These are phyloP conservation scores for Chloroclysta siterata DNA, from an alignment of 2,888 invertebrate genomes.

Conservation along the genomic window DNA sequence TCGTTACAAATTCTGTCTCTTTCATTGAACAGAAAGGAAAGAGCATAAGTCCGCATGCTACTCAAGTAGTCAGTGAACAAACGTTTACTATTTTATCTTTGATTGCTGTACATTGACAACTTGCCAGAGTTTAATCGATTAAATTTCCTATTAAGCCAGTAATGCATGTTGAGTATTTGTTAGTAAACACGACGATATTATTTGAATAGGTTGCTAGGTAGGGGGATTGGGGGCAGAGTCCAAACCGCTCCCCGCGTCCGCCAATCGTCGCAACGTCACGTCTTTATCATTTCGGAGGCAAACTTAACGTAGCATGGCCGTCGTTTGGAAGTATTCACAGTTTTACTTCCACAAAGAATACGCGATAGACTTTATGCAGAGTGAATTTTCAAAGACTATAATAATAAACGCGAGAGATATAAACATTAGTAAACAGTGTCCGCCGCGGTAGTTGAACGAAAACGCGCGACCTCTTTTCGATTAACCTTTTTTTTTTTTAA, in stretches of 20 bases:
- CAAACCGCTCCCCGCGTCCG: constrained; percentile 50
- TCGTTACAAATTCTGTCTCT: constrained; percentile 13
- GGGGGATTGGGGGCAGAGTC: constrained; percentile 50
- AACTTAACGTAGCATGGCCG: constrained; percentile 87
- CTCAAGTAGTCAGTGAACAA: constrained; percentile 15
- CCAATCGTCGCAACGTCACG: constrained; percentile 59
- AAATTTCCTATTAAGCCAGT: constrained; percentile 31
- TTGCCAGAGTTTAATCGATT: not conserved
- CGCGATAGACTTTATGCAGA: constrained; percentile 85
- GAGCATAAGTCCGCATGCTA: constrained; percentile 21
- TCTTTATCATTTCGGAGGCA: constrained; percentile 84
- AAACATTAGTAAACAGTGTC: constrained; percentile 71
- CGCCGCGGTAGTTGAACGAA: constrained; percentile 52
- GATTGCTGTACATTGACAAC: constrained; percentile 29
- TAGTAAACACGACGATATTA: constrained; percentile 24
- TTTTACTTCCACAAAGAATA: constrained; percentile 88
- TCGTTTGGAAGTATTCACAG: constrained; percentile 87
- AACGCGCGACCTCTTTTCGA: constrained; percentile 57
- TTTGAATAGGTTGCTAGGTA: constrained; percentile 22
- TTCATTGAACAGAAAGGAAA: constrained; percentile 20
- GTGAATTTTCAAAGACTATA: constrained; percentile 81
- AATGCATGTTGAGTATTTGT: constrained; percentile 46
- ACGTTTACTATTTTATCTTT: not conserved
- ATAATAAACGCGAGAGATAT: constrained; percentile 82
- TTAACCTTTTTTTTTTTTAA: constrained; percentile 55